Evolutionary conservation across 1,140 invertebrate genomes (phyloP).

Genomic region (Drosophila bifasciata): DNA sequence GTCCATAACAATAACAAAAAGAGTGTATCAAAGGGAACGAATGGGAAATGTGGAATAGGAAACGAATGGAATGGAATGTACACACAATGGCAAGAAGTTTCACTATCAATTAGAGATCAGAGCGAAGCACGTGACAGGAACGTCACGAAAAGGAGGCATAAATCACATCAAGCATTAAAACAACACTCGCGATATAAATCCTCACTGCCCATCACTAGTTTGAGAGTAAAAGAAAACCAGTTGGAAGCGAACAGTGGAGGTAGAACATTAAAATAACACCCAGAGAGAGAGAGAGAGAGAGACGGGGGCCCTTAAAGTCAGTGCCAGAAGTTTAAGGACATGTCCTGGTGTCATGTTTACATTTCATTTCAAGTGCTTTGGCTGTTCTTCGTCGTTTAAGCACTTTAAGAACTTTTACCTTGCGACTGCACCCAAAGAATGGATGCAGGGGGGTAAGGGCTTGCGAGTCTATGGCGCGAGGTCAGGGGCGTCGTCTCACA

Average conservation of each 20-base stretch:
- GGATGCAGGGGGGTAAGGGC: too few species aligned
- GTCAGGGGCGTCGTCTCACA: constrained; percentile 38
- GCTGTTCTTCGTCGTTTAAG: background rate
- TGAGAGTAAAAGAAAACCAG: too few species aligned
- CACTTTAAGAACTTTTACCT: constrained; percentile 56
- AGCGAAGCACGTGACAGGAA: constrained; percentile 17
- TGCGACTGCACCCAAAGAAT: constrained; percentile 13
- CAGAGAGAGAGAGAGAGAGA: constrained; percentile 1
- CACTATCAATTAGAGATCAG: background rate
- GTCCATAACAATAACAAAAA: constrained; percentile 42
- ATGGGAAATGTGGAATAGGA: constrained; percentile 10
- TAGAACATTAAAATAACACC: background rate
- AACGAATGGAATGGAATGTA: constrained; percentile 18
- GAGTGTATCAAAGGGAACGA: background rate
- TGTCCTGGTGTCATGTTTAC: constrained; percentile 58
- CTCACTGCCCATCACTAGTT: too few species aligned
- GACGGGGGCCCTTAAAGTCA: constrained; percentile 13
- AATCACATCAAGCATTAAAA: too few species aligned
- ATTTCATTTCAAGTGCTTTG: constrained; percentile 45
- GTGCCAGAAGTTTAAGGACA: constrained; percentile 71
- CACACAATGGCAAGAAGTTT: constrained; percentile 2
- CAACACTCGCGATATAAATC: too few species aligned
- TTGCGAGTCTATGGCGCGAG: constrained; percentile 9
- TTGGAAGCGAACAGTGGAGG: too few species aligned
- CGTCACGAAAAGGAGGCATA: too few species aligned